Conservation (phyloP, 2,113 vertebrate genomes). For the Pampusana beccarii region DNA sequence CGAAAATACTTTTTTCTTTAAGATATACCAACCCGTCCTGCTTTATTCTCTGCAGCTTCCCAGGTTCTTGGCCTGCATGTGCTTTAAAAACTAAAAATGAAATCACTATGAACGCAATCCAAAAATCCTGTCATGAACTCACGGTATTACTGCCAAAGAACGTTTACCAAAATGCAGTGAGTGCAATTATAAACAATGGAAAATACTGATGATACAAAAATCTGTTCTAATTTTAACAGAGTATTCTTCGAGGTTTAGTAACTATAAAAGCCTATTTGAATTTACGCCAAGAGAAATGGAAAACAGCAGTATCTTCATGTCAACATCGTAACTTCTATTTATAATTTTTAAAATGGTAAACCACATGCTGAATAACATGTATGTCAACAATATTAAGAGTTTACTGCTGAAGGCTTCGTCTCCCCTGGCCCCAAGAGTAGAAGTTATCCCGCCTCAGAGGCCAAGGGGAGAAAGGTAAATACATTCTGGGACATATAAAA, state of each 20-base stretch:
- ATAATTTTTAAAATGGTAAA: background rate
- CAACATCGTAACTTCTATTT: background rate
- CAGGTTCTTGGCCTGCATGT: background rate
- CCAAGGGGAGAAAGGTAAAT: background rate
- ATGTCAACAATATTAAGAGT: background rate
- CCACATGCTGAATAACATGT: background rate
- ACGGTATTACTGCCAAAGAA: background rate
- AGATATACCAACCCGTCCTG: background rate
- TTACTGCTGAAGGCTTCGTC: background rate
- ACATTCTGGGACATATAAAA: background rate
- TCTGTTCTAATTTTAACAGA: conserved; percentile 47
- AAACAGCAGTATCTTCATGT: background rate
- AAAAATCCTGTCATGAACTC: background rate
- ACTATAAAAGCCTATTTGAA: background rate
- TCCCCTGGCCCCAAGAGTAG: rapidly evolving
- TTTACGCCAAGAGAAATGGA: background rate
- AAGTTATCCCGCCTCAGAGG: background rate
- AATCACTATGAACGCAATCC: background rate
- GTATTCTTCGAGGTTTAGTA: conserved; percentile 31
- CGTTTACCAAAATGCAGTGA: conserved; percentile 22
- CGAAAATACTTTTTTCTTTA: background rate
- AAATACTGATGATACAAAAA: conserved; percentile 25
- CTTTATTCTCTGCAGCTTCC: background rate
- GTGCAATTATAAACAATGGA: conserved; percentile 38
- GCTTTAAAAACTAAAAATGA: background rate